A percentile compares a stretch with the other conserved stretches of the same genome.
phyloP scores from a whole-genome alignment of 2,113 vertebrate species.

The Apistogramma diplotaenia region DNA sequence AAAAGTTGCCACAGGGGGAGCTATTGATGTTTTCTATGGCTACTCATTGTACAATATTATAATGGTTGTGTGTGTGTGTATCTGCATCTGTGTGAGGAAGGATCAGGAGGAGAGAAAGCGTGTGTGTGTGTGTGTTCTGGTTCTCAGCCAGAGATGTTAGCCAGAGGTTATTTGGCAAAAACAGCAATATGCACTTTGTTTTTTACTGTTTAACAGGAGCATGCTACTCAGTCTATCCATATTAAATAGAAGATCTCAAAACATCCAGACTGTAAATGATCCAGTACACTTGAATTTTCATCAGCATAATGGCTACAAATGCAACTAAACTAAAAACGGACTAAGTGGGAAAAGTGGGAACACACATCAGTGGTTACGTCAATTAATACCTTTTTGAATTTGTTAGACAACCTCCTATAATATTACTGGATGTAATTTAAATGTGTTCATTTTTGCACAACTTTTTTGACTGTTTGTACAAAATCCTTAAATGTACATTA shows the following conservation, averaged over 20 bases:
- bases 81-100: background rate
- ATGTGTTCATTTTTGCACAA: background rate
- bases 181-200: constrained; percentile 11
- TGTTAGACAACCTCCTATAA: background rate
- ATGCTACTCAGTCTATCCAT: background rate
- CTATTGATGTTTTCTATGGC: constrained; percentile 51
- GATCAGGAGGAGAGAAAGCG: background rate
- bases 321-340: background rate
- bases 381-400: background rate
- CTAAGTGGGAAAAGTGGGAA: background rate
- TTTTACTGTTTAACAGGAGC: constrained; percentile 18
- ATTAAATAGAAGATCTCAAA: constrained; percentile 9
- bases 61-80: background rate
- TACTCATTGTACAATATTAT: constrained; percentile 20
- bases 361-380: background rate
- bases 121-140: constrained; percentile 3
- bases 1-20: constrained; percentile 64
- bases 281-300: background rate
- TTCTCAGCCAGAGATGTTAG: constrained; percentile 39
- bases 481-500: background rate
- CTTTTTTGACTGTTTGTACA: background rate
- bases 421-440: background rate
- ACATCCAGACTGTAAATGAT: background rate
- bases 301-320: background rate
- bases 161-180: constrained; percentile 51